phyloP scores from a whole-genome alignment of 2,797 vertebrate genomes.

The Pygocentrus nattereri region DNA sequence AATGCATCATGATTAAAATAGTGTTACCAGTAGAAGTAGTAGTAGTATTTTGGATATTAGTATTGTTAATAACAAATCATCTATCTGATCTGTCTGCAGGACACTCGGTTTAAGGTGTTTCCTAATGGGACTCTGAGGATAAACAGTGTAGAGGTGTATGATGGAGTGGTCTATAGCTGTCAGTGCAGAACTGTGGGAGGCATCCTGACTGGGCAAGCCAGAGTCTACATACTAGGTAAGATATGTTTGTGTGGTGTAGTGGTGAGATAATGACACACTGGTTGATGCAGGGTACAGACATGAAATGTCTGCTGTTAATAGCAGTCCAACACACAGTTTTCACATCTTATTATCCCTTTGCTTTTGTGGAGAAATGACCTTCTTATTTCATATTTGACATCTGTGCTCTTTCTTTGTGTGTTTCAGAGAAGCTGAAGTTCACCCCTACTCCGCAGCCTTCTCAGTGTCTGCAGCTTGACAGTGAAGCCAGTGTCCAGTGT shows the following conservation, averaged over 20 bases:
- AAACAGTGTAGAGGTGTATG: constrained; percentile 95
- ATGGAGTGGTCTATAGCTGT: constrained; percentile 88
- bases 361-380: neutral
- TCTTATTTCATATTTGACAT: neutral
- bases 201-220: constrained; percentile 83
- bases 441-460: constrained; percentile 89
- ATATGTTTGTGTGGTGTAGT: neutral
- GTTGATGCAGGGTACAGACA: neutral
- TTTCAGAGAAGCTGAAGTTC: constrained; percentile 96
- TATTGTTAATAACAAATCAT: neutral
- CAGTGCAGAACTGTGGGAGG: constrained; percentile 85
- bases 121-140: constrained; percentile 92
- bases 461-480: constrained; percentile 95
- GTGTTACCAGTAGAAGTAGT: neutral
- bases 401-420: constrained; percentile 10
- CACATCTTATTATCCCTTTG: constrained; percentile 4
- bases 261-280: neutral
- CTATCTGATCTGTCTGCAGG: constrained; percentile 69
- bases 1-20: too few species aligned
- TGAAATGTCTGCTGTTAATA: too few species aligned
- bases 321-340: neutral
- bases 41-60: neutral
- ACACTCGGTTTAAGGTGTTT: constrained; percentile 88
- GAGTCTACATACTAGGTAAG: constrained; percentile 89
- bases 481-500: constrained; percentile 89